Percentiles rank a stretch among this genome's conserved stretches.
Conservation (phyloP, 1,140 invertebrate genomes). For the Polypedilum pembai region DNA sequence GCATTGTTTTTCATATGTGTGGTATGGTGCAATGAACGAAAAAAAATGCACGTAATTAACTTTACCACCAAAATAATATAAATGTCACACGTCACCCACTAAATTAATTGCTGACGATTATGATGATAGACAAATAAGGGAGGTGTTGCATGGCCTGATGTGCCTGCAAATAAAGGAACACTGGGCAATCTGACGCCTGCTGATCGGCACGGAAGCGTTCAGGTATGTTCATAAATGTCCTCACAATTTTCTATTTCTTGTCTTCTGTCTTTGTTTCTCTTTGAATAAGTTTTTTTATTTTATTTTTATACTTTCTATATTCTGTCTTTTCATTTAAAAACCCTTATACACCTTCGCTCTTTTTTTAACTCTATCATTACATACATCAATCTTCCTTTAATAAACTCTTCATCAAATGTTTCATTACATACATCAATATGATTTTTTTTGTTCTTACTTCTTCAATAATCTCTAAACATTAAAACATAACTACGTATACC, state of each 20-base stretch:
- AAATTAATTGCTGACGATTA: not conserved
- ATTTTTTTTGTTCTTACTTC: slow-evolving; percentile 22
- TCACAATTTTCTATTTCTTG: slow-evolving; percentile 33
- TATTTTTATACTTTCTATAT: slow-evolving; percentile 31
- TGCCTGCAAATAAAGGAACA: slow-evolving; percentile 46
- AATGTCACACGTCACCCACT: no score
- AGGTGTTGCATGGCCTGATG: slow-evolving; percentile 49
- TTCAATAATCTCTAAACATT: no score
- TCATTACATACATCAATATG: slow-evolving; percentile 31
- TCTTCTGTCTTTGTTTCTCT: slow-evolving; percentile 25
- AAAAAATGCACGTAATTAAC: no score
- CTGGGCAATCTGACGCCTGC: slow-evolving; percentile 77
- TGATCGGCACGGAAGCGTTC: slow-evolving; percentile 88
- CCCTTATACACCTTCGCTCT: no score
- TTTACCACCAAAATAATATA: no score
- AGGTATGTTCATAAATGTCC: slow-evolving; percentile 55
- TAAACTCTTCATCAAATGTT: slow-evolving; percentile 31
- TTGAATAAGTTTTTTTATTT: slow-evolving; percentile 30
- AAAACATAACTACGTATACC: no score
- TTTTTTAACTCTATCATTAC: no score
- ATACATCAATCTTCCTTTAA: slow-evolving; percentile 22
- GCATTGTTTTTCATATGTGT: not conserved
- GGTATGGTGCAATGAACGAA: no score
- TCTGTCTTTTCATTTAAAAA: not conserved
- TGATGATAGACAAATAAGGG: slow-evolving; percentile 39